These are phyloP conservation scores for Rhynchophorus ferrugineus DNA, from an alignment of 1,140 invertebrate genomes.

Conservation along the genomic window DNA sequence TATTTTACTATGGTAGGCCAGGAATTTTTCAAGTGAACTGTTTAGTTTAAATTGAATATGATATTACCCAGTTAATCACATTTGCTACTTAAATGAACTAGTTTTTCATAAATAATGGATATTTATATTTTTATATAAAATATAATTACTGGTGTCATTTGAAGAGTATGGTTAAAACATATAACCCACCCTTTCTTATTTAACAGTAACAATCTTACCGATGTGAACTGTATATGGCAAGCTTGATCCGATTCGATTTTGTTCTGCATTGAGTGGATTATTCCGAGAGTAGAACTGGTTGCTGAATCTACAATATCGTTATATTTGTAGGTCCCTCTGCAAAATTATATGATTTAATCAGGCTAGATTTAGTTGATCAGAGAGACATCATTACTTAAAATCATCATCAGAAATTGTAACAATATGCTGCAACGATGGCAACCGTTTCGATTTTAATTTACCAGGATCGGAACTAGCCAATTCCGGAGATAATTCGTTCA, in stretches of 20 bases:
- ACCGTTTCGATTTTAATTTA: constrained; percentile 33
- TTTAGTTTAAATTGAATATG: too few relatives aligned
- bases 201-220: constrained; percentile 54
- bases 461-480: constrained; percentile 39
- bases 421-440: constrained; percentile 27
- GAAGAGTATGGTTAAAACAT: too few relatives aligned
- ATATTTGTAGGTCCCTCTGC: constrained; percentile 54
- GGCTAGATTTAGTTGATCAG: background rate
- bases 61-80: too few relatives aligned
- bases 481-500: constrained; percentile 48
- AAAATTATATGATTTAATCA: constrained; percentile 28
- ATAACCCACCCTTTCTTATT: too few relatives aligned
- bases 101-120: too few relatives aligned
- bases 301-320: constrained; percentile 46
- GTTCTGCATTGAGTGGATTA: constrained; percentile 8
- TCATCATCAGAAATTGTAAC: constrained; percentile 25
- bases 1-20: too few relatives aligned
- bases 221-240: constrained; percentile 19
- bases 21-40: too few relatives aligned
- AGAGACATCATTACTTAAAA: constrained; percentile 24
- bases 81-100: too few relatives aligned
- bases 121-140: too few relatives aligned
- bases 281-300: constrained; percentile 15
- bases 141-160: too few relatives aligned
- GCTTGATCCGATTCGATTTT: constrained; percentile 8